phyloP scores from a whole-genome alignment of 2,797 vertebrate genomes.

The Cossypha heuglini region DNA sequence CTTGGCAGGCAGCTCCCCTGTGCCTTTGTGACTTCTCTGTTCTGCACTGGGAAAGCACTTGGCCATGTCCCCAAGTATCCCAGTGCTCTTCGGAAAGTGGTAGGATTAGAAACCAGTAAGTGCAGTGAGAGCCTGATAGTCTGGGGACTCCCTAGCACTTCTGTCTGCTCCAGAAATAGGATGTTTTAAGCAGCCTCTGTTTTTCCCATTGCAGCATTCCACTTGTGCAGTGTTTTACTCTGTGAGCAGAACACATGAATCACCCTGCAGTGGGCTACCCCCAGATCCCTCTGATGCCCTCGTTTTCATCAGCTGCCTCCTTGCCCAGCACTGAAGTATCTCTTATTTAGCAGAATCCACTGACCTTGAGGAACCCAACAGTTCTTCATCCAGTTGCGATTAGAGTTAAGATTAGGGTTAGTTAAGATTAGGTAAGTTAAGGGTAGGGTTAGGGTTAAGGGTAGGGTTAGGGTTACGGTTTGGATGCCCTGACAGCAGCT shows the following conservation, averaged over 20 bases:
- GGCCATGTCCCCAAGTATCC: neutral
- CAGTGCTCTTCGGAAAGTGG: neutral
- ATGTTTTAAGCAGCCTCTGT: neutral
- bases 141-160: conserved; percentile 22
- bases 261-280: neutral
- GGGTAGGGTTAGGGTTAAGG: neutral
- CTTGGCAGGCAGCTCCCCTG: neutral
- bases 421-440: neutral
- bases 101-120: conserved; percentile 25
- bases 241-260: neutral
- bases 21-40: neutral
- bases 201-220: neutral
- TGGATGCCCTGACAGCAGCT: neutral
- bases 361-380: neutral
- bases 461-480: neutral
- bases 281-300: neutral
- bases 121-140: neutral
- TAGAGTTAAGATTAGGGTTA: neutral
- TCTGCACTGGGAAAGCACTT: neutral
- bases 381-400: neutral
- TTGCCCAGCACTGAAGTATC: neutral
- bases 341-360: neutral
- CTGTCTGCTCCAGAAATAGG: conserved; percentile 29
- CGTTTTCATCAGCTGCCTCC: neutral
- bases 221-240: neutral